Base-by-base conservation (phyloP, 2,888 invertebrate species). In the Melanargia galathea region DNA sequence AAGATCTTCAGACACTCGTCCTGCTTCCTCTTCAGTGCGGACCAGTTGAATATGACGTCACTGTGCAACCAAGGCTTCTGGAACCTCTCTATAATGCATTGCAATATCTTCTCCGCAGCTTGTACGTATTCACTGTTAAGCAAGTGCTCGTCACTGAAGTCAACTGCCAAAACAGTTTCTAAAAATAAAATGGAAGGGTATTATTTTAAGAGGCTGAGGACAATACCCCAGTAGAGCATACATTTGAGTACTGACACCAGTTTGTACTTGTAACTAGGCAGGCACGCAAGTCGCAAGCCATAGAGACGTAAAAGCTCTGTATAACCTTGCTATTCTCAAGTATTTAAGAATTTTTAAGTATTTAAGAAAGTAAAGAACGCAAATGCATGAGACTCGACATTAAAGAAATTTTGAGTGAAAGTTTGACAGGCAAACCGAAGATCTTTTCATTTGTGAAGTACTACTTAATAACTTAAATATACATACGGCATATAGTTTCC, bases 121-220 rank as follows among this genome's bases (percentile, higher is more conserved):
- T 79, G 76, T 35, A 86, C 79, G 63, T 86, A 88, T 43, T 82
- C 74, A 26, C 73, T 81, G 66, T 83, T 85, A 0, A 86, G 70
- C 2, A 81, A 13, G 8, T 11, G 73, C 60, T 81, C 75, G 60
- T 86, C 84, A 2, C 77, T 78, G 60, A 84, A 83, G 63, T 85
- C 83, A 2, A 86, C 82, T 6, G 87, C 87, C 16, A 87, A 62
- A 0, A 83, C 86, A 13, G 87, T 87, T 63, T 85, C 88, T 88
- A 73, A 30, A 51, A 51, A 18, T 18, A 43, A 18, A 40, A 8
- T 18, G 18, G 10, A 7, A 43, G 2, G 11, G 4, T 7, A 40
- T 40, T 40, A 7, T 7, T 16, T 2, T 40, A 7, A 4, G 7
- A 2, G n/a, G n/a, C n/a, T n/a, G n/a, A n/a, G n/a, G n/a, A n/a